Evolutionary conservation across 2,888 invertebrate species (phyloP), one percentile per base, ranked within the genome.

Genomic region (Plebejus argus): DNA sequence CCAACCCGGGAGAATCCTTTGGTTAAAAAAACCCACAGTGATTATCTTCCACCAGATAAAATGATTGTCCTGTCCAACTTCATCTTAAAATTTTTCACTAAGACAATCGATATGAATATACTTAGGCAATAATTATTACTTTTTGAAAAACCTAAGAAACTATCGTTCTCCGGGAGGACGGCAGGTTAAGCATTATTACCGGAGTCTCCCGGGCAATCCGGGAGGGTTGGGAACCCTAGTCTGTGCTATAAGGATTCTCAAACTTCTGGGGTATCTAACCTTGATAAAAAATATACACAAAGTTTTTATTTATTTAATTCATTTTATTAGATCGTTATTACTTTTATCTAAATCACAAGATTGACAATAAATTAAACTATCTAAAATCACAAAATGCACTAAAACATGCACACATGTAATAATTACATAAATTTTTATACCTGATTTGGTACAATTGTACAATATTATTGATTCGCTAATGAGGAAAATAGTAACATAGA

Each of bases 351-450:
- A 93, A 94, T 94, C 94, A 94, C 94, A 94, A 93, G 92, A 91
- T 93, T 88, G 90, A 92, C 90, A 89, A 91, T 93, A 93, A 92
- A 93, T 94, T 94, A 94, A 90, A 91, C 93, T 94, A 94, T 87
- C 92, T 94, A 93, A 90, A 93, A 94, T 94, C 93, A 94, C 94
- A 94, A 94, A 94, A 94, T 94, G 94, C 94, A 94, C 93, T 94
- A 94, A 94, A 94, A 94, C 94, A 94, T 94, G 94, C 94, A 94
- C 91, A 91, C 88, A 91, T 91, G 90, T 90, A 91, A 89, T 90
- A 89, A 66, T 89, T 90, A 89, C 84, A 88, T 89, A 86, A 86
- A 89, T 91, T 93, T 91, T 92, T 89, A 91, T 92, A 92, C 91
- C 92, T 84, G 84, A 85, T 88, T 88, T 87, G 90, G 92, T 92